Evolutionary conservation across 2,797 vertebrate genomes (phyloP).

Genomic region (Pteropus rufus): DNA sequence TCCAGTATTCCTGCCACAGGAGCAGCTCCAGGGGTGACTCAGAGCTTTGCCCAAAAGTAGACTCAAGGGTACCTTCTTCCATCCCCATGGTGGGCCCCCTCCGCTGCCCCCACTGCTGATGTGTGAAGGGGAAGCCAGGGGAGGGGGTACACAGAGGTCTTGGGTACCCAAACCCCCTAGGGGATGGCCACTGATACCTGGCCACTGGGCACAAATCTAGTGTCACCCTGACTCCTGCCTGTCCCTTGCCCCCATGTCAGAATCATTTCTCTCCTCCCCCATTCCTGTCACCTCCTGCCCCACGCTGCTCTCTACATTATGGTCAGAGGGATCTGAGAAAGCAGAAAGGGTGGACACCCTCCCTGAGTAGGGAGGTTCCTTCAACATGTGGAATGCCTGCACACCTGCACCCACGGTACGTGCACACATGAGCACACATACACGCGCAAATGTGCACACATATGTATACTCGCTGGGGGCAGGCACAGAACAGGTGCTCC

Average conservation of each 20-base stretch:
- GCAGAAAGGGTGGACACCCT: not conserved
- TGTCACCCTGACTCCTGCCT: not conserved
- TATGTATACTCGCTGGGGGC: not conserved
- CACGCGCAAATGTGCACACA: not conserved
- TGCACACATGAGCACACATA: fast-evolving
- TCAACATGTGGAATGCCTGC: not conserved
- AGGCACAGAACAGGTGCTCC: not conserved
- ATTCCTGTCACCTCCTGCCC: not conserved
- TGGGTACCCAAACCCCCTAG: not conserved
- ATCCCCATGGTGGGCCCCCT: too few species aligned
- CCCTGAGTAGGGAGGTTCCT: not conserved
- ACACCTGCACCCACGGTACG: too few species aligned
- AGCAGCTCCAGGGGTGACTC: not conserved
- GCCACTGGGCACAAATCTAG: not conserved
- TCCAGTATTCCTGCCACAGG: too few species aligned
- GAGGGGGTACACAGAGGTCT: not conserved
- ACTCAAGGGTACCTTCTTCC: not conserved
- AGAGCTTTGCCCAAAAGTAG: not conserved
- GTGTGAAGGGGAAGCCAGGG: not conserved
- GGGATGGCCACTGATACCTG: not conserved
- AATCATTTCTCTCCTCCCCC: not conserved
- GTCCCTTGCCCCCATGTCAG: not conserved
- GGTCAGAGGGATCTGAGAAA: not conserved
- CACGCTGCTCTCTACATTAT: not conserved
- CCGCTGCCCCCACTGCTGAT: not conserved